Evolutionary conservation across 2,113 vertebrate genomes (phyloP), one percentile per base, ranked within the genome.

Genomic region (Cavia porcellus): DNA sequence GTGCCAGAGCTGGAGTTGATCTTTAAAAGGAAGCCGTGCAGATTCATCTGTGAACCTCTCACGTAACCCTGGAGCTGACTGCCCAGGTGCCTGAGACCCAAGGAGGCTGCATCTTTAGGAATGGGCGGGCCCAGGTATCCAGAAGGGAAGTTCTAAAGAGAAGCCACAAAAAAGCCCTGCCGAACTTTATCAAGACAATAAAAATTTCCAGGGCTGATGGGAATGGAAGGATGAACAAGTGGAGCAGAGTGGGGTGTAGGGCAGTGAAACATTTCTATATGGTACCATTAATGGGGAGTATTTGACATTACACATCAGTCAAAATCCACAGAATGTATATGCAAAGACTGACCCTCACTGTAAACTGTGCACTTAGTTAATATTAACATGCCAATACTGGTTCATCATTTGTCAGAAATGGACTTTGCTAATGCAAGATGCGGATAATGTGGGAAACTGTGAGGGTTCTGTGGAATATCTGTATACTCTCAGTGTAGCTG

Each of bases 91-190:
- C 19, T 45, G 52, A 13, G 0, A 45, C 64, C 75, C 52, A 12
- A 89, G 50, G 55, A 87, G n/a, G 0, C 14, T 85, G 64, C 32
- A 2, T 61, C 42, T 5, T 61, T 42, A 84, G 20, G n/a, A 13
- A 28, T 1, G 50, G 30, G 15, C 64, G 9, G 32, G 28, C 19
- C 91, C 68, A 85, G 72, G 57, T 64, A 90, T 19, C 62, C 90
- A 90, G 90, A 81, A 88, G 50, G 14, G 68, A 96, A 93, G 88
- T 92, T 81, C 90, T 88, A 66, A 52, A 64, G 47, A 80, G 75
- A 92, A 30, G 30, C 61, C 15, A 83, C 19, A 47, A 66, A 82
- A 93, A 85, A 55, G 11, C 45, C 86, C 22, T 64, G 57, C 62
- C 38, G 50, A 93, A 86, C 90, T 52, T 52, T 59, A 25, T 32